These are phyloP conservation scores for Patella depressa DNA, from an alignment of 2,888 invertebrate species.

Conservation along the genomic window DNA sequence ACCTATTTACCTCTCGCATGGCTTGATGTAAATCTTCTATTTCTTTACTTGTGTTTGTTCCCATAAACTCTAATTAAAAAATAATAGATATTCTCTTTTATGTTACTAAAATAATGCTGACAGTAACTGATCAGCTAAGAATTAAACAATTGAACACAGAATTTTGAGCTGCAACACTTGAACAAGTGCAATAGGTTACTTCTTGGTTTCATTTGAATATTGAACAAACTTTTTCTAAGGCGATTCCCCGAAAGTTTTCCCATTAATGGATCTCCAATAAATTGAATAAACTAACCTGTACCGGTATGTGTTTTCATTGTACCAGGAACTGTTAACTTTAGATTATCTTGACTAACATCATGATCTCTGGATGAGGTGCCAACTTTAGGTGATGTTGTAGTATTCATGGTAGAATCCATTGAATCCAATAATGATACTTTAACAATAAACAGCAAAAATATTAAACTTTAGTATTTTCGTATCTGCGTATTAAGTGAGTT, in stretches of 20 bases:
- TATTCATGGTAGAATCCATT: slow-evolving; percentile 66
- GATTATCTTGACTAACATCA: slow-evolving; percentile 35
- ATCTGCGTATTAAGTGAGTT: too few relatives aligned
- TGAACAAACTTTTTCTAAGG: too few relatives aligned
- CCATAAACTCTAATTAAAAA: slow-evolving; percentile 48
- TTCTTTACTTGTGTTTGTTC: slow-evolving; percentile 67
- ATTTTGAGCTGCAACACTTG: too few relatives aligned
- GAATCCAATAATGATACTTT: slow-evolving; percentile 66
- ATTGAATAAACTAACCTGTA: slow-evolving; percentile 40
- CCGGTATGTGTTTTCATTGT: slow-evolving; percentile 49
- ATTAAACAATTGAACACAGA: too few relatives aligned
- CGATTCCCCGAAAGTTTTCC: too few relatives aligned
- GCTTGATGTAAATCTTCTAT: slow-evolving; percentile 65
- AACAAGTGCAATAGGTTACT: too few relatives aligned
- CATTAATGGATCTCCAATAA: too few relatives aligned
- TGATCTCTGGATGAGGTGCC: slow-evolving; percentile 40
- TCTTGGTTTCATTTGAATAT: too few relatives aligned
- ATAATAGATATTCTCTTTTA: too few relatives aligned
- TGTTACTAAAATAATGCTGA: too few relatives aligned
- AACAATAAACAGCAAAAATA: slow-evolving; percentile 16
- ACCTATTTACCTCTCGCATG: slow-evolving; percentile 58
- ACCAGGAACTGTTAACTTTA: slow-evolving; percentile 42
- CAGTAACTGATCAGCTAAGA: too few relatives aligned
- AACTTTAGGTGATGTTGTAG: slow-evolving; percentile 58
- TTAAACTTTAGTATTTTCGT: too few relatives aligned